Percentiles rank a stretch among this genome's conserved stretches.
Evolutionary conservation across 2,797 vertebrate genomes (phyloP).

Genomic region (Pseudochirops corinnae): DNA sequence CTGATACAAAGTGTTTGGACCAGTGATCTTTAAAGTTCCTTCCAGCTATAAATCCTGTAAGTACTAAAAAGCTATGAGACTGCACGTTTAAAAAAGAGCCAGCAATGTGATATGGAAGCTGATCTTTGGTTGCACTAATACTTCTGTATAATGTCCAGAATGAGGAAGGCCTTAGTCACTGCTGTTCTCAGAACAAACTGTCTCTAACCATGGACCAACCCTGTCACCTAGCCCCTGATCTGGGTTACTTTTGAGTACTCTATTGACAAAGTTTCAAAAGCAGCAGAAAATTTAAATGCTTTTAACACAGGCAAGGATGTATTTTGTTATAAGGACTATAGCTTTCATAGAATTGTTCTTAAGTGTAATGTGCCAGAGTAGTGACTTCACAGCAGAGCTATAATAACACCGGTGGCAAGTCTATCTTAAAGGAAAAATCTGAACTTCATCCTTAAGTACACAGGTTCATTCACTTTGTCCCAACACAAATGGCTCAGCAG

Average conservation of each 20-base stretch:
- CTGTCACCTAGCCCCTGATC: not conserved
- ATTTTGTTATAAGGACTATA: not conserved
- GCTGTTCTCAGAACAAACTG: not conserved
- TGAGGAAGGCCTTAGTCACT: not conserved
- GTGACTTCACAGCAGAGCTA: not conserved
- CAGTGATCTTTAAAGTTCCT: not conserved
- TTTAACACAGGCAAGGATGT: not conserved
- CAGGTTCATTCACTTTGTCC: not conserved
- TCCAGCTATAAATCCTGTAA: not conserved
- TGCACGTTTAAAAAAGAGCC: not conserved
- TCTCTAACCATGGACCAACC: not conserved
- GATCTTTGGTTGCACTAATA: not conserved
- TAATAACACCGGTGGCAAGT: not conserved
- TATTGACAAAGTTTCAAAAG: not conserved
- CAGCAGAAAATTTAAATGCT: not conserved
- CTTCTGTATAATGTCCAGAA: not conserved
- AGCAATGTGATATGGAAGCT: not conserved
- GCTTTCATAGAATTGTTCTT: not conserved
- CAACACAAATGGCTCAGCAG: not conserved
- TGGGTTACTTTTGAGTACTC: not conserved
- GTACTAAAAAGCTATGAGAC: not conserved
- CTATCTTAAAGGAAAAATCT: not conserved
- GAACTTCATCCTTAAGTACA: not conserved
- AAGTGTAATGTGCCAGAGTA: not conserved
- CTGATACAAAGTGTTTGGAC: not conserved